Evolutionary conservation across 2,113 vertebrate genomes (phyloP).

Genomic region (Stercorarius parasiticus): DNA sequence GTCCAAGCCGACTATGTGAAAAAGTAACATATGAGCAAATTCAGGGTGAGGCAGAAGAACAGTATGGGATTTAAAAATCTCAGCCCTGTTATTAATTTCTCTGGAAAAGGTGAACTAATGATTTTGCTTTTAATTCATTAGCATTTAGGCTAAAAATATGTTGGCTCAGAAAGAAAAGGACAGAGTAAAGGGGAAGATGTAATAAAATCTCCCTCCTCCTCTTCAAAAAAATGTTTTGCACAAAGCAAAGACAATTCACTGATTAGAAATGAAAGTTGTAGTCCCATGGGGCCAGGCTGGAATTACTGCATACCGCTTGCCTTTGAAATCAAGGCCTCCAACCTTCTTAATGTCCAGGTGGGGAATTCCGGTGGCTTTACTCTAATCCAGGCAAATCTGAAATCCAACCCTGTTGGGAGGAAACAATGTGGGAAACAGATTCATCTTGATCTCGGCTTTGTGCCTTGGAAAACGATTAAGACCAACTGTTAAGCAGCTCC

Average conservation of each 20-base stretch:
- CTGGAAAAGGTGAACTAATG: slow-evolving; percentile 14
- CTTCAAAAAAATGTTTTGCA: slow-evolving; percentile 6
- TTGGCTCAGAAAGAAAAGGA: slow-evolving; percentile 8
- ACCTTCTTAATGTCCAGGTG: slow-evolving; percentile 71
- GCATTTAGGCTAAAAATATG: slow-evolving; percentile 29
- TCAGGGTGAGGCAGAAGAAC: background rate
- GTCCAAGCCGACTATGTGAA: background rate
- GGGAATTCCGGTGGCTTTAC: slow-evolving; percentile 74
- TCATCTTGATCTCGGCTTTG: slow-evolving; percentile 69
- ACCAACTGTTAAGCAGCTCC: slow-evolving; percentile 68
- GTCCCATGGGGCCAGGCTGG: slow-evolving; percentile 1
- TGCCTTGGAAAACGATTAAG: slow-evolving; percentile 75
- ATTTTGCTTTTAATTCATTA: slow-evolving; percentile 40
- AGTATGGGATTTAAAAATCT: slow-evolving; percentile 44
- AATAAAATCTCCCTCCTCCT: slow-evolving; percentile 10
- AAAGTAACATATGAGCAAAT: background rate
- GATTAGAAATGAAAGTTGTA: slow-evolving; percentile 60
- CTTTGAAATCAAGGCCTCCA: slow-evolving; percentile 71
- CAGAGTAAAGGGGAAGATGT: background rate
- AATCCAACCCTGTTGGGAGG: slow-evolving; percentile 72
- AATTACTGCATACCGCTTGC: slow-evolving; percentile 61
- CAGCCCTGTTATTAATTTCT: slow-evolving; percentile 36
- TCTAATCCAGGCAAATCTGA: slow-evolving; percentile 74
- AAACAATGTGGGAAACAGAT: slow-evolving; percentile 77
- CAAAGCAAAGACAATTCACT: slow-evolving; percentile 51